phyloP scores from a whole-genome alignment of 2,797 vertebrate genomes.

The Phalloptychus januarius region DNA sequence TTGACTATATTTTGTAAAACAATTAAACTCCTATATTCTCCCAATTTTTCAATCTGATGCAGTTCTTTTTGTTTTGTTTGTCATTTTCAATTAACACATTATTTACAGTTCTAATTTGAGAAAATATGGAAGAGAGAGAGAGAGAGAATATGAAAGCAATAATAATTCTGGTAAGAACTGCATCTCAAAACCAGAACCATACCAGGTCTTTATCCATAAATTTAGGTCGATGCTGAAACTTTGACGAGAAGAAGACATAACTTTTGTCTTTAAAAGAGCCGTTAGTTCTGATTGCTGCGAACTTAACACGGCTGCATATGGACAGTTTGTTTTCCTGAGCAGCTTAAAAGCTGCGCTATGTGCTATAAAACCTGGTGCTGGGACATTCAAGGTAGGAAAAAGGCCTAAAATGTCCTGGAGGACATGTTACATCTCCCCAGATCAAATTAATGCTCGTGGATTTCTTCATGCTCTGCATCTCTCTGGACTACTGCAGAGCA shows the following conservation, averaged over 20 bases:
- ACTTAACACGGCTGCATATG: neutral
- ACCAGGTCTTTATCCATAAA: neutral
- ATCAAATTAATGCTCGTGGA: neutral
- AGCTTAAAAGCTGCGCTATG: neutral
- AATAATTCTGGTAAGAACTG: neutral
- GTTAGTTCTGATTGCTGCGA: neutral
- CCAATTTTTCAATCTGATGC: neutral
- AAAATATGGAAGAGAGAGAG: neutral
- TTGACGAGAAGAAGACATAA: neutral
- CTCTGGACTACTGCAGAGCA: neutral
- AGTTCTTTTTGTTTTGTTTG: neutral
- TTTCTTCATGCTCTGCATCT: neutral
- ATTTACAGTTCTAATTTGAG: neutral
- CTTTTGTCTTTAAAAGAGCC: neutral
- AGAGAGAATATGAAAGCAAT: neutral
- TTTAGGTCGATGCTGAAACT: neutral
- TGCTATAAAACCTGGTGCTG: neutral
- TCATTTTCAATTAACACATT: neutral
- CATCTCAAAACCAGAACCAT: neutral
- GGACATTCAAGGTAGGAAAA: neutral
- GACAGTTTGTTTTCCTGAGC: too few species aligned
- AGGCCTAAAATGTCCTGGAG: neutral
- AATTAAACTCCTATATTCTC: neutral
- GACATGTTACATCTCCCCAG: neutral
- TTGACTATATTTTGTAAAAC: neutral